These are phyloP conservation scores for Tokudaia muenninki DNA, from an alignment of 2,797 vertebrate species.

Conservation along the genomic window DNA sequence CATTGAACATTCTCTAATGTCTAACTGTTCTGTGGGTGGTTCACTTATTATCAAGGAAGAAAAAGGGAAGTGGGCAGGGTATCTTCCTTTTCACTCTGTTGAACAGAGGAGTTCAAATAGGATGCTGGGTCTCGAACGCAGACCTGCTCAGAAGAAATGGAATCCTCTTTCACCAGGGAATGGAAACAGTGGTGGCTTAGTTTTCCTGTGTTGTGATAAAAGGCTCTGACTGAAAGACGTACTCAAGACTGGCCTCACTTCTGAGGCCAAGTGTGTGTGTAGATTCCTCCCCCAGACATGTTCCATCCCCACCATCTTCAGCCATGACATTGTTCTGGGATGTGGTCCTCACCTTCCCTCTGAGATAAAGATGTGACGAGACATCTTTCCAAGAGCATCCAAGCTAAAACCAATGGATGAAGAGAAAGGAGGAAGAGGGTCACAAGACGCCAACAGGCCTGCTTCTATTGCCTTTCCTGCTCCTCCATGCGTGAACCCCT, in stretches of 20 bases:
- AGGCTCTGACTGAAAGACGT: neutral
- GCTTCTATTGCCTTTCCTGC: neutral
- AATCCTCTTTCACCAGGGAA: neutral
- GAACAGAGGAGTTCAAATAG: neutral
- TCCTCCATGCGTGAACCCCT: neutral
- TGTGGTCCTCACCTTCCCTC: neutral
- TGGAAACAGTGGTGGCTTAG: neutral
- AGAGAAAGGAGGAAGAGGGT: neutral
- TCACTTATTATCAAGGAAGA: neutral
- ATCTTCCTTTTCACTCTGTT: neutral
- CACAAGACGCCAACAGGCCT: accelerated
- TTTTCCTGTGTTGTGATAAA: neutral
- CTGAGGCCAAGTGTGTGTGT: no score
- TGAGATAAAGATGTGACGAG: neutral
- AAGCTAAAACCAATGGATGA: neutral
- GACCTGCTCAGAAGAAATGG: neutral
- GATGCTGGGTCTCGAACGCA: neutral
- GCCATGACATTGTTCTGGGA: accelerated
- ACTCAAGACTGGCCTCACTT: neutral
- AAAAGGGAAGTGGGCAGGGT: neutral
- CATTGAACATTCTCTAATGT: neutral
- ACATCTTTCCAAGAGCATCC: neutral
- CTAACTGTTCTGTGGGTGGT: neutral
- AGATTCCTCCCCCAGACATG: neutral
- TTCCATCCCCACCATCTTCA: accelerated